phyloP scores from a whole-genome alignment of 2,113 vertebrate species.

The Python bivittatus region DNA sequence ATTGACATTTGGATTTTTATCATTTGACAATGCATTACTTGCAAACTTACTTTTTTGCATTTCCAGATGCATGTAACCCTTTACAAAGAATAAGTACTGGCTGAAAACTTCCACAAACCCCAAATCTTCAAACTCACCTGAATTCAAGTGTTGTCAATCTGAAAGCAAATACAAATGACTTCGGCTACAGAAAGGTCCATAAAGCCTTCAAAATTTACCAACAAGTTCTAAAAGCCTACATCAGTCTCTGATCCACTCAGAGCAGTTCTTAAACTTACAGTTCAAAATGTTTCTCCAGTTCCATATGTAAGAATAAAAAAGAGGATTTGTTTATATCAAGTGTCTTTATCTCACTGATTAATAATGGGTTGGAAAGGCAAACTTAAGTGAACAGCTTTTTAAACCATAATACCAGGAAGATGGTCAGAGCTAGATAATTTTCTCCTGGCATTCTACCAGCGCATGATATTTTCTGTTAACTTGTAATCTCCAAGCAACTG shows the following conservation, averaged over 20 bases:
- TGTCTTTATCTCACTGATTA: neutral
- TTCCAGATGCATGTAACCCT: neutral
- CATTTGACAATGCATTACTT: neutral
- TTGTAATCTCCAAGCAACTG: neutral
- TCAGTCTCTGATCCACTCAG: neutral
- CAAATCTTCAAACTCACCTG: neutral
- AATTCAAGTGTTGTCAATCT: neutral
- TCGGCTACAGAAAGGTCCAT: neutral
- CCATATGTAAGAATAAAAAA: neutral
- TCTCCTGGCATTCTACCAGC: neutral
- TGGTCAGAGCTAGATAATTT: neutral
- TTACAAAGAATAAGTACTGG: neutral
- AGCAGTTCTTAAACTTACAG: neutral
- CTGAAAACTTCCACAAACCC: neutral
- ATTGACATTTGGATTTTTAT: neutral
- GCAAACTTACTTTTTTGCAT: no score
- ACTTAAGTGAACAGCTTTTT: neutral
- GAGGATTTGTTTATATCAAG: neutral
- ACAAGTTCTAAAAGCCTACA: neutral
- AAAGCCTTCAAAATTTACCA: neutral
- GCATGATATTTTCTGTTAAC: constrained; percentile 1
- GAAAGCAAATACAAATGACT: neutral
- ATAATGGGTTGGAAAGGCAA: neutral
- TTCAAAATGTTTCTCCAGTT: neutral
- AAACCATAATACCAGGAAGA: neutral